These are phyloP conservation scores for Sycophila texana DNA, from an alignment of 2,888 invertebrate genomes.

Conservation along the genomic window DNA sequence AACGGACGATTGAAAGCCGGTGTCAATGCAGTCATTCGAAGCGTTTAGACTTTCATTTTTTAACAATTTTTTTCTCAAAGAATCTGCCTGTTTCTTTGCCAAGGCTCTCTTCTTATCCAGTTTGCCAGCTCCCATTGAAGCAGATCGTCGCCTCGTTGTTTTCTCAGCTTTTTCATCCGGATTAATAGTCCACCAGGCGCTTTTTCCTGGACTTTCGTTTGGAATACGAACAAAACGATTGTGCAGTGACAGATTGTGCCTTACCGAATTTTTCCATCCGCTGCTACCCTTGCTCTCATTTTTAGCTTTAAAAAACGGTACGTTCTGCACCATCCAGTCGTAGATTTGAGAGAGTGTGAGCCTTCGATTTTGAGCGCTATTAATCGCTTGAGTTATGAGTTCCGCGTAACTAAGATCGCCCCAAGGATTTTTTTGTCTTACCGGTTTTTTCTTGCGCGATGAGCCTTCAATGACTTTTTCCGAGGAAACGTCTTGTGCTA, in stretches of 20 bases:
- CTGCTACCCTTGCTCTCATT: conserved; percentile 99
- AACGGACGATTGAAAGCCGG: not conserved
- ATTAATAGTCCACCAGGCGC: conserved; percentile 30
- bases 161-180: not conserved
- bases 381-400: conserved; percentile 98
- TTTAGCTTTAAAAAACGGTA: conserved; percentile 99
- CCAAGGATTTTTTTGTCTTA: conserved; percentile 93
- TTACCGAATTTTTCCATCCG: conserved; percentile 88
- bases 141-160: conserved; percentile 10
- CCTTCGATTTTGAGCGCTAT: conserved; percentile 94
- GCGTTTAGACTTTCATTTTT: not conserved
- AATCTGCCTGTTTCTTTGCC: not conserved
- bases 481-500: conserved; percentile 64
- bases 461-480: conserved; percentile 54
- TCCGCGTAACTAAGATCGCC: conserved; percentile 98
- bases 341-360: conserved; percentile 99
- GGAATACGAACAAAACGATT: conserved; percentile 32
- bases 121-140: conserved; percentile 23
- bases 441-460: conserved; percentile 92
- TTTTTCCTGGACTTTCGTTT: conserved; percentile 24
- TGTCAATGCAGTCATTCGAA: no score
- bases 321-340: conserved; percentile 99
- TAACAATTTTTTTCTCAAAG: not conserved
- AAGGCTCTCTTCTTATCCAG: conserved; percentile 8
- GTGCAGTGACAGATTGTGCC: conserved; percentile 35